Conservation (phyloP, 2,797 vertebrate genomes). For the Spondyliosoma cantharus region DNA sequence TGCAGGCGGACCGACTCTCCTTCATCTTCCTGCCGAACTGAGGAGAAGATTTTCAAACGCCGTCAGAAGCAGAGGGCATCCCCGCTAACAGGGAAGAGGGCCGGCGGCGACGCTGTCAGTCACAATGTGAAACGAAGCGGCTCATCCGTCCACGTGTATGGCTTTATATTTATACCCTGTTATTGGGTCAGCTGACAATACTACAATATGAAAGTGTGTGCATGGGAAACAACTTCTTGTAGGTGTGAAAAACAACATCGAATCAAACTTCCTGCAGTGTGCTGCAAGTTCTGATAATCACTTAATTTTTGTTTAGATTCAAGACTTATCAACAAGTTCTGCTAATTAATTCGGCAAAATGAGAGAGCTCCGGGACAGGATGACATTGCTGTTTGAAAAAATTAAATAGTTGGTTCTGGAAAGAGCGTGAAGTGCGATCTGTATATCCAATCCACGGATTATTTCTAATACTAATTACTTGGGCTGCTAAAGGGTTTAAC, state of each 20-base stretch:
- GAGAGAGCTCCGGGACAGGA: no score
- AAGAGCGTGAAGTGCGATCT: no score
- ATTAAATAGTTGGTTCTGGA: neutral
- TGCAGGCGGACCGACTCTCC: conserved; percentile 47
- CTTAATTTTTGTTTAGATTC: neutral
- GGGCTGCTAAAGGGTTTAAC: neutral
- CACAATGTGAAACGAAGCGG: conserved; percentile 4
- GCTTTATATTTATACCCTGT: conserved; percentile 40
- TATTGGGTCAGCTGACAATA: conserved; percentile 33
- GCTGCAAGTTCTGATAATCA: neutral
- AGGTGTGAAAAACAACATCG: conserved; percentile 11
- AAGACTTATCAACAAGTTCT: neutral
- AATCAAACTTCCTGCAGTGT: neutral
- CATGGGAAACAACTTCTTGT: neutral
- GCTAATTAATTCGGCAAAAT: no score
- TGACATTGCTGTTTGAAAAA: no score
- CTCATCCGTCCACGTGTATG: conserved; percentile 36
- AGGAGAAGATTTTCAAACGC: conserved; percentile 64
- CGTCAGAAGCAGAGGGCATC: conserved; percentile 67
- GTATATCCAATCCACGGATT: neutral
- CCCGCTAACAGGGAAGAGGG: conserved; percentile 53
- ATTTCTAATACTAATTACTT: neutral
- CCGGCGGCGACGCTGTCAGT: conserved; percentile 60
- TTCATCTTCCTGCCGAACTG: conserved; percentile 67
- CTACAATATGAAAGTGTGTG: neutral